Conservation (phyloP, 2,888 invertebrate genomes). For the Nomada hirtipes region DNA sequence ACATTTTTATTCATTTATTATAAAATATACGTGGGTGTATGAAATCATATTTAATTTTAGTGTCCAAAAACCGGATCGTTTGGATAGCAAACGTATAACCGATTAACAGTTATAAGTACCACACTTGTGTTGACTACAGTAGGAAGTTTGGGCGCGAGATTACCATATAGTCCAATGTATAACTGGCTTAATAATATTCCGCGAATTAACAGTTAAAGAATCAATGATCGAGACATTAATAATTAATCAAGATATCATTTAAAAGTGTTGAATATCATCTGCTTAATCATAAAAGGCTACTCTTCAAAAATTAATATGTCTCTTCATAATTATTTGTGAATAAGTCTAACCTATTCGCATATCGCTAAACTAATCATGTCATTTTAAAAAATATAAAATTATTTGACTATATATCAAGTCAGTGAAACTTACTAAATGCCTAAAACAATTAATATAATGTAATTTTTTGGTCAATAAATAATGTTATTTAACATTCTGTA, state of each 20-base stretch:
- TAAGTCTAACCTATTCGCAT: constrained; percentile 28
- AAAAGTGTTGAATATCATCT: background rate
- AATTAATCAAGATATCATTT: background rate
- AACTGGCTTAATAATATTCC: background rate
- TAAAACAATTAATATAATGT: background rate
- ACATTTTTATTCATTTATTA: background rate
- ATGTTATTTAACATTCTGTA: background rate
- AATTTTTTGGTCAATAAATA: background rate
- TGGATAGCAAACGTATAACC: too few species aligned
- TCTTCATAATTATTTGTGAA: background rate
- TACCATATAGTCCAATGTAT: background rate
- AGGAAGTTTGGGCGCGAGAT: constrained; percentile 31
- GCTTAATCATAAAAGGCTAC: background rate
- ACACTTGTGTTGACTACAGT: background rate
- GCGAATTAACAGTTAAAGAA: background rate
- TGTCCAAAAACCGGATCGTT: too few species aligned
- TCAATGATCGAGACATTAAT: background rate
- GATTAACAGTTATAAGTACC: background rate
- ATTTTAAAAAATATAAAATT: constrained; percentile 8
- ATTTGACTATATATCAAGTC: background rate
- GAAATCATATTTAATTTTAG: background rate
- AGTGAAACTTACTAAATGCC: background rate
- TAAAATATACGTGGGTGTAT: too few species aligned
- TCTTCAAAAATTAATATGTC: background rate
- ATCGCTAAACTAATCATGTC: background rate